Evolutionary conservation across 1,140 invertebrate genomes (phyloP).

Genomic region (Drosophila elegans): DNA sequence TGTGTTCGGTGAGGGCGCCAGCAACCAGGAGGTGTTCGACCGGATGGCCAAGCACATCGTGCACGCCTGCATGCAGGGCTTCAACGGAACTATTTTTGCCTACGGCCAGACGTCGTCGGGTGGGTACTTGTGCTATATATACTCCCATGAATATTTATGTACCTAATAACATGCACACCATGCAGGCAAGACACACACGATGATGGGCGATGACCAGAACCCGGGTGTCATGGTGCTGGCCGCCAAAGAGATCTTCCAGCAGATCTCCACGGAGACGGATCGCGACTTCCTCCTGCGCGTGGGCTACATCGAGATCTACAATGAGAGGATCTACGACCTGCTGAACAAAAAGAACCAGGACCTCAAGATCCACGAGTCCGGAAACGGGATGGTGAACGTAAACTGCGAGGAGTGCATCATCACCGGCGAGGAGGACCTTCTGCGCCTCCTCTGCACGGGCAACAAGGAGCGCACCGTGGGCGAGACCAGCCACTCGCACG

Average conservation of each 20-base stretch:
- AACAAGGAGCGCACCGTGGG: conserved; percentile 88
- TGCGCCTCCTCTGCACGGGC: background rate
- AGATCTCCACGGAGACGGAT: conserved; percentile 87
- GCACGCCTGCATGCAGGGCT: conserved; percentile 90
- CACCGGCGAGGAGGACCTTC: conserved; percentile 10
- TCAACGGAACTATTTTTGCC: conserved; percentile 95
- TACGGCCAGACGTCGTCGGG: conserved; percentile 95
- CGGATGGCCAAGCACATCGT: conserved; percentile 90
- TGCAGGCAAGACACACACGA: conserved; percentile 87
- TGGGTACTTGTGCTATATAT: conserved; percentile 83
- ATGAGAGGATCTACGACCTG: conserved; percentile 91
- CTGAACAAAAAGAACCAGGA: conserved; percentile 84
- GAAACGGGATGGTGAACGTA: conserved; percentile 86
- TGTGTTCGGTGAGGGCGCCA: conserved; percentile 88
- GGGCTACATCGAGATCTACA: conserved; percentile 93
- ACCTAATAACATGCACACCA: background rate
- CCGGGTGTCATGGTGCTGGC: conserved; percentile 91
- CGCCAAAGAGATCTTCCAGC: conserved; percentile 89
- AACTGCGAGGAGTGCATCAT: conserved; percentile 88
- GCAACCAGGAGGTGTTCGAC: conserved; percentile 89
- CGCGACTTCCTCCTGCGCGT: conserved; percentile 90
- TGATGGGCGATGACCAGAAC: conserved; percentile 88
- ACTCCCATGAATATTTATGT: background rate
- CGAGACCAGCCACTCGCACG: conserved; percentile 91
- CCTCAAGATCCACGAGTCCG: conserved; percentile 88